These are phyloP conservation scores for Clunio marinus DNA, from an alignment of 2,888 invertebrate species.

Conservation along the genomic window DNA sequence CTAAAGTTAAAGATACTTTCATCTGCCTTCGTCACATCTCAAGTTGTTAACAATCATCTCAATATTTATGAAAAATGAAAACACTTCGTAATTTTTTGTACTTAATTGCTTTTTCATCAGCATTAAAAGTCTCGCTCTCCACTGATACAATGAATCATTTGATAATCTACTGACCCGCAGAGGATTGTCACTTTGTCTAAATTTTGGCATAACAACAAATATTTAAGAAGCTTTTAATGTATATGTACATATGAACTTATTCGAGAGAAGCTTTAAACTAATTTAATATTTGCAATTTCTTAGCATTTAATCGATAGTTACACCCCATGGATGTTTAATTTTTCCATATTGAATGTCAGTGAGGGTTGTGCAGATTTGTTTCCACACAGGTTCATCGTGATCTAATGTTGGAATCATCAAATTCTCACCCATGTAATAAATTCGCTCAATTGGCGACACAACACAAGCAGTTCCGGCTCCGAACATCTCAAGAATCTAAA, in stretches of 20 bases:
- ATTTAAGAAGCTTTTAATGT: no score
- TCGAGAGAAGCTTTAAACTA: background rate
- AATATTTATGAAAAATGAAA: no score
- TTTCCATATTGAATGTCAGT: slow-evolving; percentile 87
- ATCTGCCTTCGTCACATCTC: no score
- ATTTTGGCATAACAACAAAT: no score
- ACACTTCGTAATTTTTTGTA: background rate
- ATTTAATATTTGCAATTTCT: background rate
- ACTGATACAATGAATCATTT: background rate
- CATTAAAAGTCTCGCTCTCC: background rate
- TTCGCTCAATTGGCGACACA: slow-evolving; percentile 84
- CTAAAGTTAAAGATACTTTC: no score
- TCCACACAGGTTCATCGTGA: slow-evolving; percentile 68
- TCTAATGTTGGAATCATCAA: slow-evolving; percentile 70
- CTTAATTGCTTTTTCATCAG: background rate
- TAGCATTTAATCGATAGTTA: slow-evolving; percentile 57
- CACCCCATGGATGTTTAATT: slow-evolving; percentile 72
- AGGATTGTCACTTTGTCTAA: slow-evolving; percentile 66
- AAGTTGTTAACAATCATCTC: no score
- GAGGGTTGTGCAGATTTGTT: slow-evolving; percentile 69
- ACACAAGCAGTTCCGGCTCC: slow-evolving; percentile 97
- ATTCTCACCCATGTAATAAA: slow-evolving; percentile 69
- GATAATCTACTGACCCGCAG: slow-evolving; percentile 7
- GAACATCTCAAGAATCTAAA: slow-evolving; percentile 89
- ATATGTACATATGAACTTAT: background rate